phyloP scores from a whole-genome alignment of 1,140 invertebrate genomes.

The Vanessa tameamea region DNA sequence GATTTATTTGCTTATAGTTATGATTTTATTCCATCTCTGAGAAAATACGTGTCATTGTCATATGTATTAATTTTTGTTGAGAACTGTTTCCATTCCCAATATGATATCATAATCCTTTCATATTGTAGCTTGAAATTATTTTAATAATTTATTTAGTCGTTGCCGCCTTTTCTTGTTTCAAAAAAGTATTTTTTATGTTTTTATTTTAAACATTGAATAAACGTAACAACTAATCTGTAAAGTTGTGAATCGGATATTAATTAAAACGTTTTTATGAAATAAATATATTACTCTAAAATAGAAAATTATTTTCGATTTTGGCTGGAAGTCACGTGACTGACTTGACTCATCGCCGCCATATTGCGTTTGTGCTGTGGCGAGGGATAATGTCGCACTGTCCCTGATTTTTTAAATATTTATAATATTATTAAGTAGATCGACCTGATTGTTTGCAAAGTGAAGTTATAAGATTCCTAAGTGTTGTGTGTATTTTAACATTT shows the following conservation, averaged over 20 bases:
- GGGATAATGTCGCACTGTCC: conserved; percentile 54
- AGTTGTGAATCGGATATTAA: background rate
- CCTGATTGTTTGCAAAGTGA: conserved; percentile 19
- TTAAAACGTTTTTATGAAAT: background rate
- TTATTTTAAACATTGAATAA: no score
- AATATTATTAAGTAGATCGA: conserved; percentile 35
- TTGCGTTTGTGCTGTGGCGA: conserved; percentile 61
- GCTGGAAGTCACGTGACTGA: conserved; percentile 61
- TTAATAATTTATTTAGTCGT: background rate
- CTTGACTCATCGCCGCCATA: conserved; percentile 60
- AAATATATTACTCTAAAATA: background rate
- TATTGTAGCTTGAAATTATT: background rate
- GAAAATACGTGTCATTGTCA: no score
- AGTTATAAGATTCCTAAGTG: conserved; percentile 29
- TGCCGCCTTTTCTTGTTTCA: background rate
- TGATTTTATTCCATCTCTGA: no score
- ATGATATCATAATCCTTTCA: background rate
- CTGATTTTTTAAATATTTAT: conserved; percentile 52
- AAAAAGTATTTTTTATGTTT: background rate
- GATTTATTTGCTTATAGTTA: no score
- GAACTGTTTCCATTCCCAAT: no score
- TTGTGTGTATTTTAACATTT: conserved; percentile 19
- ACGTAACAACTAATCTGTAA: background rate
- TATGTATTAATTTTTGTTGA: no score
- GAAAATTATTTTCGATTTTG: conserved; percentile 23